Base-by-base conservation (phyloP, 1,140 invertebrate species). In the Atta colombica region DNA sequence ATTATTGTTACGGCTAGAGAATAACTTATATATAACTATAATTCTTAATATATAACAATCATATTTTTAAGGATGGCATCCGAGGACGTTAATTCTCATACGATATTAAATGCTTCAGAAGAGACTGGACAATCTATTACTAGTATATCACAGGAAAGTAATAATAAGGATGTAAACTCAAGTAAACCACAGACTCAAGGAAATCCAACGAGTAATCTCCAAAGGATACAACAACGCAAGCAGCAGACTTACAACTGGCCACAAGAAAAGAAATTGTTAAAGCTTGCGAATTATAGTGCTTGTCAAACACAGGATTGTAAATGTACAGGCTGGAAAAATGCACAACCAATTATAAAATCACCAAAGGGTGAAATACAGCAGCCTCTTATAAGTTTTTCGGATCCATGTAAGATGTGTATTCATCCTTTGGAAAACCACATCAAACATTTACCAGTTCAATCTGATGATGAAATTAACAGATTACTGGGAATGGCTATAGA, bases 281-380 rank as follows among this genome's bases (percentile, higher is more conserved):
- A 99, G 94, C 95, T 99, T 1, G 98, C 98, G 4, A 97, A 98
- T 85, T 99, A 99, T 94, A 99, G 98, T 0, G 97, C 97, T 10
- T 99, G 98, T 94, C 98, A 98, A 96, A 96, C 97, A 8, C 97
- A 98, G 58, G 97, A 97, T 0, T 99, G 98, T 94, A 97, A 97
- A 86, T 99, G 98, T 94, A 98, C 97, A 92, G 98, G 98, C 0
- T 99, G 98, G 98, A 99, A 99, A 91, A 98, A 97, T 78, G 97
- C 97, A 0, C 97, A 97, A 58, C 96, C 96, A 3, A 95, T 96
- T 49, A 94, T 95, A 16, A 96, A 96, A 80, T 93, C 94, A 1
- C 96, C 96, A 1, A 96, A 96, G n/a, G 96, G 96, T 74, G 96
- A 96, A 95, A 96, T 92, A 94, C 96, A 77, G 86, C 96, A 80